Evolutionary conservation across 2,113 vertebrate genomes (phyloP), one percentile per base, ranked within the genome.

Genomic region (pig (Sus scrofa)): DNA sequence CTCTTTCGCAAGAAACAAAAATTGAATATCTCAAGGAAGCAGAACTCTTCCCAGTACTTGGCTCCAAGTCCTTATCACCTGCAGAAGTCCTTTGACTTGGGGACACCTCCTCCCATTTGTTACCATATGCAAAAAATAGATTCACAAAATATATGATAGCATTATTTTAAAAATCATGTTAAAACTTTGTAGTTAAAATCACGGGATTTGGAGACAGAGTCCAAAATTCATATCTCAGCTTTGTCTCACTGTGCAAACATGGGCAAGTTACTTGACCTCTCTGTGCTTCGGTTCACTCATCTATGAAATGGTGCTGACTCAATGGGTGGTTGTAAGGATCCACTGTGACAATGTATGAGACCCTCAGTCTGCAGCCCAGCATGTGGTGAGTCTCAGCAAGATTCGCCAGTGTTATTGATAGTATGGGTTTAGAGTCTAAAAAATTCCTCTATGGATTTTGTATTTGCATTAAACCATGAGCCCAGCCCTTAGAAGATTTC

Each of bases 21-120:
- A 56, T 94, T 27, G 14, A 16, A 34, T 24, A 34, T 14, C 26
- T 26, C 26, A 4, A 60, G 56, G 62, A 77, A 82, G 34, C 34
- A 16, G 27, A 30, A 22, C 34, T 73, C 24, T 18, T 60, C 26
- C 19, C 14, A 70, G 12, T 19, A 34, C 44, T n/a, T 39, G 27
- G 22, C 37, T 94, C 58, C 89, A 58, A n/a, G 89, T 83, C 7
- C n/a, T 7, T n/a, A 11, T 79, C 58, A 85, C 50, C 70, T 73
- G 16, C 19, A 52, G 52, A 91, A 81, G 37, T 73, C 37, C 37
- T 74, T 62, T 32, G 68, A 67, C 13, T 19, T 75, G 62, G 39
- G 26, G 2, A 27, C 20, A 39, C 6, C 19, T 79, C 60, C 52
- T 84, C 16, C 15, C 19, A 1, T 52, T 62, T n/a, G 30, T 56